A percentile compares a stretch with the other conserved stretches of the same genome.
These are phyloP conservation scores for Clarias platycephalus DNA, from an alignment of 2,797 vertebrate species.

Conservation along the genomic window DNA sequence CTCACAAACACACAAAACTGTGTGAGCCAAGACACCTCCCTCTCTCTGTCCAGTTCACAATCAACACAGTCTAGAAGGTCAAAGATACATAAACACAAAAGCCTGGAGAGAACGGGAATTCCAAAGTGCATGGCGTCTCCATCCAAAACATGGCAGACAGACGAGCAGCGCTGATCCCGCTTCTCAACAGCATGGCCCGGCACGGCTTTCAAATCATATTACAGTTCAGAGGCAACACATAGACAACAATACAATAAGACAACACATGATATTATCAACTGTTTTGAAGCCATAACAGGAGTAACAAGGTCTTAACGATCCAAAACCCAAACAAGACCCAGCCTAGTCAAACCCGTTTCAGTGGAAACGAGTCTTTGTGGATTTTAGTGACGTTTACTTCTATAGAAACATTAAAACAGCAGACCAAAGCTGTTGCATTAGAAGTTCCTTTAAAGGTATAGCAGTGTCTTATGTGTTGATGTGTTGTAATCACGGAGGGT, in stretches of 20 bases:
- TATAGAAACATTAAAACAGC: slow-evolving; percentile 20
- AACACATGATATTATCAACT: slow-evolving; percentile 13
- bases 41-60: slow-evolving; percentile 1
- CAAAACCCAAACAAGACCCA: slow-evolving; percentile 38
- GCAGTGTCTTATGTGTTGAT: neutral
- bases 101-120: neutral
- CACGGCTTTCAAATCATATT: neutral
- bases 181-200: neutral
- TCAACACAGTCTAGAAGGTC: slow-evolving; percentile 22
- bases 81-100: slow-evolving; percentile 25
- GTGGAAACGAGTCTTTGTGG: slow-evolving; percentile 14
- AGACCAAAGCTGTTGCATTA: neutral
- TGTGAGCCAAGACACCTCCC: slow-evolving; percentile 11
- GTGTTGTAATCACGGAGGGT: neutral
- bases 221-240: neutral
- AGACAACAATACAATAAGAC: slow-evolving; percentile 2
- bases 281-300: slow-evolving; percentile 2
- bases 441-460: neutral
- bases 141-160: neutral
- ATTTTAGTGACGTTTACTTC: slow-evolving; percentile 23
- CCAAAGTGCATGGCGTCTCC: neutral
- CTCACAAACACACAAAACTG: slow-evolving; percentile 11
- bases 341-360: slow-evolving; percentile 29
- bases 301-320: slow-evolving; percentile 24
- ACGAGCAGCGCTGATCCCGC: neutral